These are phyloP conservation scores for Aculops lycopersici DNA, from an alignment of 1,140 invertebrate genomes.

Conservation along the genomic window DNA sequence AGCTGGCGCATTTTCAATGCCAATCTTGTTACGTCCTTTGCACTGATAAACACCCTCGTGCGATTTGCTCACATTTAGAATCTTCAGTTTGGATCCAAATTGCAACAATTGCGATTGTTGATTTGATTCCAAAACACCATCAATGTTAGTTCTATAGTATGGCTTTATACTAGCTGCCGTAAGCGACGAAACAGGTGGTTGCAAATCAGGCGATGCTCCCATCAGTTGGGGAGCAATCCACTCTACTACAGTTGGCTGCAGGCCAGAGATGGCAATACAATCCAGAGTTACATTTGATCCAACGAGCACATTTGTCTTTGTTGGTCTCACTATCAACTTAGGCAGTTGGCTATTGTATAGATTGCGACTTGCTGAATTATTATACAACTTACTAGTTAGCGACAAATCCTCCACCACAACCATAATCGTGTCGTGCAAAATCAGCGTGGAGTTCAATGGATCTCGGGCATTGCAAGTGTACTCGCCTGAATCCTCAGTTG, in stretches of 20 bases:
- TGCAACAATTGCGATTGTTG: not conserved
- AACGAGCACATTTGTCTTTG: not conserved
- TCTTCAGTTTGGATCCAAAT: not conserved
- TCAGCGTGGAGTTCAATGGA: not conserved
- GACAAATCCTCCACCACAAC: not conserved
- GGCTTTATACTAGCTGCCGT: not conserved
- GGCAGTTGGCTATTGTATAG: not conserved
- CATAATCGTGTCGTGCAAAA: not conserved
- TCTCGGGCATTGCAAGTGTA: not conserved
- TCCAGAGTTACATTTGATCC: not conserved
- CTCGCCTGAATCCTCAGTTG: not conserved
- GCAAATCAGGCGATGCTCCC: not conserved
- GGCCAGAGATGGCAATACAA: not conserved
- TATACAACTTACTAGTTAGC: not conserved
- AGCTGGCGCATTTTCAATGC: not conserved
- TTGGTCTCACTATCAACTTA: not conserved
- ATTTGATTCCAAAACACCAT: no score
- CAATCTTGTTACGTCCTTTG: not conserved
- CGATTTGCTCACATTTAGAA: not conserved
- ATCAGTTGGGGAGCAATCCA: not conserved
- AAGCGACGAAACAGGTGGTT: not conserved
- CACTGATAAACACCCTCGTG: not conserved
- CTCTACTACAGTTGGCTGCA: not conserved
- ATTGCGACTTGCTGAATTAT: not conserved
- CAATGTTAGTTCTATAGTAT: not conserved